A percentile compares a stretch with the other conserved stretches of the same genome.
These are phyloP conservation scores for Potamarius usumacintae DNA, from an alignment of 2,113 vertebrate species.

Conservation along the genomic window DNA sequence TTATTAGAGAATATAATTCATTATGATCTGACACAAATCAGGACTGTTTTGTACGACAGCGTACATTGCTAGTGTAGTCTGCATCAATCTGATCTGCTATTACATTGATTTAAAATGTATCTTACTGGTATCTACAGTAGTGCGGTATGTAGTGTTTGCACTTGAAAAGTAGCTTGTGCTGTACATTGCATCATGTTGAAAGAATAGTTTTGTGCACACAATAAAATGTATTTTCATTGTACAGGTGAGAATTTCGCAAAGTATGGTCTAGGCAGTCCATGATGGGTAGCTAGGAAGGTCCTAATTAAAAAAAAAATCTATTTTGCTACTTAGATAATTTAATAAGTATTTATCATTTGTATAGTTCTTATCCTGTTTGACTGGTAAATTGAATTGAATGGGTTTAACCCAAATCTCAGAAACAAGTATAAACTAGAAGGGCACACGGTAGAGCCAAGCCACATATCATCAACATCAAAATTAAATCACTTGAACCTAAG, in stretches of 20 bases:
- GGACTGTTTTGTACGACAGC: not conserved
- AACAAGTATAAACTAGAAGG: not conserved
- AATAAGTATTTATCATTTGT: not conserved
- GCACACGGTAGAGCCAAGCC: too few relatives aligned
- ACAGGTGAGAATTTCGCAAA: not conserved
- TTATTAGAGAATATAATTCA: not conserved
- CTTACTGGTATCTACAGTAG: not conserved
- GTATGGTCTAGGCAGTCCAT: not conserved
- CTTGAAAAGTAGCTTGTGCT: not conserved
- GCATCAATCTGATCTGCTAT: not conserved
- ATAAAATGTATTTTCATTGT: not conserved
- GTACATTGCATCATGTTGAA: not conserved
- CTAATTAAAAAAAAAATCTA: not conserved
- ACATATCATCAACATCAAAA: not conserved
- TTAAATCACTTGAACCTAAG: too few relatives aligned
- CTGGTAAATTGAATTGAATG: not conserved
- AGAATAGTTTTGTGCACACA: not conserved
- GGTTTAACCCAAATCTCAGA: not conserved
- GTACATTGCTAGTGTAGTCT: not conserved
- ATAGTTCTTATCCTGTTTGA: not conserved
- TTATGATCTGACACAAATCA: not conserved
- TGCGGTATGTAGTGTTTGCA: not conserved
- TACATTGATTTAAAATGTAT: not conserved
- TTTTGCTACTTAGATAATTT: too few relatives aligned
- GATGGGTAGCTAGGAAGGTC: not conserved